Base-by-base conservation (phyloP, 2,888 invertebrate species). In the Hartigia nigra region DNA sequence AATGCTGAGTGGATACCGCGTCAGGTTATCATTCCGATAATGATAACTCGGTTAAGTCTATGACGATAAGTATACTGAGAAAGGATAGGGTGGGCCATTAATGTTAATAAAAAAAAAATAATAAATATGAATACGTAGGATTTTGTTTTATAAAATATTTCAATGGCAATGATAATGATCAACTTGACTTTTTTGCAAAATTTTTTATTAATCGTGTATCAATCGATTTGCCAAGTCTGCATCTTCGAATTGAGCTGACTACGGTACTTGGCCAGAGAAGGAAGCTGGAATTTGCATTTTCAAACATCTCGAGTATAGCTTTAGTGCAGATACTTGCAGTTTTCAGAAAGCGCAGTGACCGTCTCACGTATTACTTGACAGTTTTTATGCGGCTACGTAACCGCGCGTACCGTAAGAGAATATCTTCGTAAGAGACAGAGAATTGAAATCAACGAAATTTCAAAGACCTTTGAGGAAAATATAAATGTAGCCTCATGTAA, bases 161-260 rank as follows among this genome's bases (percentile, higher is more conserved):
- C 1, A 55, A 55, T 23, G 9, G 55, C 1, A 34, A 1, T 0
- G 9, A 55, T 55, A 23, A 55, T 23, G 5, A 55, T 55, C 2
- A 39, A 0, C 14, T 14, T 39, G 55, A 55, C 9, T 55, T 23
- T 55, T 55, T 55, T 39, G 14, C 0, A 9, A 55, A 23, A 55
- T 55, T 23, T 55, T 23, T 23, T 55, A 55, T 55, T 55, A 55
- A 55, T 55, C 55, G 9, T 55, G 55, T 55, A 55, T 55, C 14
- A 72, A 35, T 72, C 31, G 72, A 32, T 23, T 72, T 34, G 75
- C 32, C 11, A 35, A 23, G 75, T 35, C 31, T 35, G 35, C 75
- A 32, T n/a, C 75, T 75, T 75, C 35, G 36, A 75, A 75, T 75
- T 75, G 36, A 75, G 75, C 75, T 75, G 75, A 75, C 75, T 34